phyloP scores from a whole-genome alignment of 2,888 invertebrate genomes.

The Ochlodes sylvanus region DNA sequence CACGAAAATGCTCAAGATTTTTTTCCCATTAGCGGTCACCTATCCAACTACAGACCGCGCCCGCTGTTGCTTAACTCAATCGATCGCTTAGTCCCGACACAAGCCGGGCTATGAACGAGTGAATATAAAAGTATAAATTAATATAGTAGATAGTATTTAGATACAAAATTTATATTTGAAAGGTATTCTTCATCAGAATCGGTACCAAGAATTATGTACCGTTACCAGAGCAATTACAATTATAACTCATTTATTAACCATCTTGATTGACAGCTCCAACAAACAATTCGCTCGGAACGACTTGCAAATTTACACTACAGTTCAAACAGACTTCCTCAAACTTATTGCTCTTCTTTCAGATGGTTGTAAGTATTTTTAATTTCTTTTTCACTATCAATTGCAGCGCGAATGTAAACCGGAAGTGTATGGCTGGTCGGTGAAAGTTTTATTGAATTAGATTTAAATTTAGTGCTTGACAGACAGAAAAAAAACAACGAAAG shows the following conservation, averaged over 20 bases:
- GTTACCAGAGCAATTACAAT: background rate
- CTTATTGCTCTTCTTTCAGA: constrained; percentile 10
- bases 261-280: background rate
- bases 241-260: background rate
- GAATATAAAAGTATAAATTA: too few relatives aligned
- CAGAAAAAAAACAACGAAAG: background rate
- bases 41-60: too few relatives aligned
- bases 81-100: too few relatives aligned
- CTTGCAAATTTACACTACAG: background rate
- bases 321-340: constrained; percentile 4
- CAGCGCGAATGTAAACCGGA: constrained; percentile 10
- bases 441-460: constrained; percentile 19
- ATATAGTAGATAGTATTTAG: too few relatives aligned
- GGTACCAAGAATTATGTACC: background rate
- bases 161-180: background rate
- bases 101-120: too few relatives aligned
- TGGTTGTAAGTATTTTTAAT: background rate
- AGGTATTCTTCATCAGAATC: background rate
- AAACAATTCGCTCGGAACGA: background rate
- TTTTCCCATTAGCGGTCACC: too few relatives aligned
- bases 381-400: constrained; percentile 12
- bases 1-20: too few relatives aligned
- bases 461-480: constrained; percentile 16
- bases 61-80: too few relatives aligned
- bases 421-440: background rate